Conservation (phyloP, 2,797 vertebrate genomes). For the Dromococcyx pavoninus region DNA sequence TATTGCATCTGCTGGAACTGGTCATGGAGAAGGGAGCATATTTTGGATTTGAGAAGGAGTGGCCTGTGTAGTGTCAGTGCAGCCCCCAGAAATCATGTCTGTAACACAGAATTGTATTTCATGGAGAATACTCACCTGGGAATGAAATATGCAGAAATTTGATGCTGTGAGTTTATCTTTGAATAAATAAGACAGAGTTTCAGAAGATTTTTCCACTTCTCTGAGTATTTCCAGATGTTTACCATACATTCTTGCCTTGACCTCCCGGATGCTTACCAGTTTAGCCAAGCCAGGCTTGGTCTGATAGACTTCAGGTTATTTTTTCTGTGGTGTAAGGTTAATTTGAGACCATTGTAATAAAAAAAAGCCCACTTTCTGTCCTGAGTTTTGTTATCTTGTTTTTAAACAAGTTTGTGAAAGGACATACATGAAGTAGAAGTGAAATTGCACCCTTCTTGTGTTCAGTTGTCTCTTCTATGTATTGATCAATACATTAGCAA, state of each 20-base stretch:
- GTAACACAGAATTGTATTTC: not conserved
- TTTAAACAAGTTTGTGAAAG: not conserved
- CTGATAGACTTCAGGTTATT: not conserved
- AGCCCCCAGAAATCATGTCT: not conserved
- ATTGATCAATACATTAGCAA: too few species aligned
- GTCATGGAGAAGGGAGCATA: too few species aligned
- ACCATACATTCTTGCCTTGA: not conserved
- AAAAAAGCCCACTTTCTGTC: not conserved
- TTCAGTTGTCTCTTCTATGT: not conserved
- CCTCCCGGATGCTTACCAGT: not conserved
- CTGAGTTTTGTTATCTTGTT: not conserved
- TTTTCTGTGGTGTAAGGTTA: not conserved
- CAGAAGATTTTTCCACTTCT: not conserved
- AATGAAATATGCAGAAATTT: not conserved
- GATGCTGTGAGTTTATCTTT: not conserved
- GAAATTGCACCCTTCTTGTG: not conserved
- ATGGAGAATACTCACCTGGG: not conserved
- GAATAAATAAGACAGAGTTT: not conserved
- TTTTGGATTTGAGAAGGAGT: not conserved
- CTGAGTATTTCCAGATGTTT: not conserved
- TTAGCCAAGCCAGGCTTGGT: not conserved
- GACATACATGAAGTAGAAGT: not conserved
- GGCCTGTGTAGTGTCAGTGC: not conserved
- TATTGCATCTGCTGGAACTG: not conserved
- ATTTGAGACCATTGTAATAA: not conserved